Evolutionary conservation across 2,113 vertebrate genomes (phyloP).

Genomic region (cat (Felis catus)): F.catus_Fca126_mat1.0 CM031411.1:3580501-3581000

Average conservation of each 20-base stretch:
- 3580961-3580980: background rate
- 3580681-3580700: too few species aligned
- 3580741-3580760: too few species aligned
- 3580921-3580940: background rate
- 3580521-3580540: background rate
- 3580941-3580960: background rate
- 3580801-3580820: too few species aligned
- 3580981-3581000: background rate
- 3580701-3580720: too few species aligned
- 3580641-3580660: background rate
- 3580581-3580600: background rate
- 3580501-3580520: background rate
- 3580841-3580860: too few species aligned
- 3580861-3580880: background rate
- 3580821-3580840: too few species aligned
- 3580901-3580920: background rate
- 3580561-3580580: background rate
- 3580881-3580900: background rate
- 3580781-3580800: too few species aligned
- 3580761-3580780: too few species aligned
- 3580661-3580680: background rate
- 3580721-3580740: too few species aligned
- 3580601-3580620: background rate
- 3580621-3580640: accelerated
- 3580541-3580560: background rate